Percentiles rank a stretch among this genome's conserved stretches.
phyloP scores from a whole-genome alignment of 2,113 vertebrate genomes.

The Rafetus swinhoei region DNA sequence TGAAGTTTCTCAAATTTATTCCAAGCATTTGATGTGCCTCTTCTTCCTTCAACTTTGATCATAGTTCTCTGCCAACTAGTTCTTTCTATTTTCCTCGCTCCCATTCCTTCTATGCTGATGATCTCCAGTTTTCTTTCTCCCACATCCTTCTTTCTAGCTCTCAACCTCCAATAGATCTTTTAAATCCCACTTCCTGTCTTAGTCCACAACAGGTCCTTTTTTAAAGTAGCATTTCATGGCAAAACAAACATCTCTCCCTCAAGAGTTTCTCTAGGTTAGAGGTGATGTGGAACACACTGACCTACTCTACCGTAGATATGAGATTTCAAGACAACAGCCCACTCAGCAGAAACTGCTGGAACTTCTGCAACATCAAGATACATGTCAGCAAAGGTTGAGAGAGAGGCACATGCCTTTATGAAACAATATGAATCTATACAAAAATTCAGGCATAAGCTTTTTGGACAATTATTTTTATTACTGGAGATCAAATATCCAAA shows the following conservation, averaged over 20 bases:
- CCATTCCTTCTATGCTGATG: neutral
- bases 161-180: neutral
- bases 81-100: fast-evolving
- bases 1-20: neutral
- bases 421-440: neutral
- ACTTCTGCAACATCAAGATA: neutral
- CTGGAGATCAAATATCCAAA: neutral
- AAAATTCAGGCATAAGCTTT: neutral
- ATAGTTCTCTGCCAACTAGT: neutral
- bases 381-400: neutral
- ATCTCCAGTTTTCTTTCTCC: neutral
- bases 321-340: neutral
- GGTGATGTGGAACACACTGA: neutral
- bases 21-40: neutral
- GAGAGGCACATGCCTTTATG: neutral
- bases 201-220: neutral
- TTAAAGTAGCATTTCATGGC: neutral
- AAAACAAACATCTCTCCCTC: neutral
- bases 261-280: neutral
- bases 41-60: neutral
- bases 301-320: neutral
- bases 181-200: neutral
- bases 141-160: neutral
- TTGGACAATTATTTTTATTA: neutral
- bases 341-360: neutral